Evolutionary conservation across 2,888 invertebrate species (phyloP), one percentile per base, ranked within the genome.

Genomic region (Atrina japonica): DNA sequence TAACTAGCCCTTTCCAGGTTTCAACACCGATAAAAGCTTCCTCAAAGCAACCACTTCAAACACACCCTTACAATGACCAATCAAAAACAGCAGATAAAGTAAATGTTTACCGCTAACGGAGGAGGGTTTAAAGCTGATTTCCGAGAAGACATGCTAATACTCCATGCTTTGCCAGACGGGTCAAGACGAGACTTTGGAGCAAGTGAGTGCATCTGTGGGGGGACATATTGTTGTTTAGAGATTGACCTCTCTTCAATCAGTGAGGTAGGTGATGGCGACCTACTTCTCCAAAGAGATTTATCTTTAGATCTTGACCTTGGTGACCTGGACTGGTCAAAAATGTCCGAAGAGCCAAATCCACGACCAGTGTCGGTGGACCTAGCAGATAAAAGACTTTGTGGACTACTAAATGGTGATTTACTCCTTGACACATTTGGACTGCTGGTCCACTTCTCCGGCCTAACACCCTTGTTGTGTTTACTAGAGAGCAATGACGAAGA

Each of bases 181-280:
- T n/a, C n/a, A n/a, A n/a, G n/a, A n/a, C n/a, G n/a, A n/a, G n/a
- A n/a, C 29, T 25, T 45, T 2, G 50, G 70, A 43, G 43, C 7
- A n/a, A 70, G 14, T 3, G 68, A 68, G 14, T 50, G 21, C 70
- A 65, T 65, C 41, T 65, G 45, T 2, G 59, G 59, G 45, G 60
- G 53, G 16, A 40, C 60, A 43, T 70, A 58, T n/a, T 52, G 58
- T 14, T 29, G 45, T 29, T 35, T 29, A 14, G 25, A 35, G 25
- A 58, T 58, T 7, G 43, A 21, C 43, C 30, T 50, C 9, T 63
- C 68, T 25, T 70, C 59, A 55, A 29, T 18, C 1, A 65, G 35
- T 18, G 63, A n/a, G 7, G 41, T 64, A 29, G 70, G 65, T 9
- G 70, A 70, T 9, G 65, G 65, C 9, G 70, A 65, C 50, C 70